Percentiles rank a stretch among this genome's conserved stretches.
phyloP scores from a whole-genome alignment of 2,113 vertebrate genomes.

The Galemys pyrenaicus region DNA sequence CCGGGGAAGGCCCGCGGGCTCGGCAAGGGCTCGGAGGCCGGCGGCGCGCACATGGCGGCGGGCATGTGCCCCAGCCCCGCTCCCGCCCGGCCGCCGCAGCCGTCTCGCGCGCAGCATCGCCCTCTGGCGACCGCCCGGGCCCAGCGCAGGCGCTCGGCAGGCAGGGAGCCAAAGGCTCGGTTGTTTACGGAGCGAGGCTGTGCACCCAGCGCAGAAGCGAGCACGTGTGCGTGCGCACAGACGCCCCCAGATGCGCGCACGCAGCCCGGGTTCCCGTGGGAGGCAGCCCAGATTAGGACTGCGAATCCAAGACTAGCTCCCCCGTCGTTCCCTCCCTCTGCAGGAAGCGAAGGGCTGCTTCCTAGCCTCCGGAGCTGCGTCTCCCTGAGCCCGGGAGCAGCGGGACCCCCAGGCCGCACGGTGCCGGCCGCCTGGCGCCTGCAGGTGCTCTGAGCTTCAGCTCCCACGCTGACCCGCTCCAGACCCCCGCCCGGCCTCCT shows the following conservation, averaged over 20 bases:
- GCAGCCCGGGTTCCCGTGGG: background rate
- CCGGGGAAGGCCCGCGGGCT: background rate
- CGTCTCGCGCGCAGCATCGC: slow-evolving; percentile 61
- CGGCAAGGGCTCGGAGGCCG: background rate
- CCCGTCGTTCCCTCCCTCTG: background rate
- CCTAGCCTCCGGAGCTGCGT: background rate
- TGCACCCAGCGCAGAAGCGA: background rate
- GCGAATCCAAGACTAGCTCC: background rate
- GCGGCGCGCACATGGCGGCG: background rate
- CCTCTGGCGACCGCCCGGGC: slow-evolving; percentile 76
- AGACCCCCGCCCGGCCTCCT: too few relatives aligned
- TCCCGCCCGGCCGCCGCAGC: background rate
- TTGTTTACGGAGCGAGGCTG: slow-evolving; percentile 52
- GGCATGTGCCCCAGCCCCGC: background rate
- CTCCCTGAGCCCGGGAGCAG: background rate
- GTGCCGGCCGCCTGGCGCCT: background rate
- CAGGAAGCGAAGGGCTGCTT: background rate
- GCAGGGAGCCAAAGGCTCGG: slow-evolving; percentile 15
- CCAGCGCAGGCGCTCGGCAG: background rate
- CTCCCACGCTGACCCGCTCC: background rate
- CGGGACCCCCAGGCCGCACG: background rate
- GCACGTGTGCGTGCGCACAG: background rate
- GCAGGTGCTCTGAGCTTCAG: background rate
- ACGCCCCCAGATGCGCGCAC: background rate
- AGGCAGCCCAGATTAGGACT: background rate